A percentile compares a stretch with the other conserved stretches of the same genome.
Conservation (phyloP, 2,888 invertebrate genomes). For the Sphinx pinastri region DNA sequence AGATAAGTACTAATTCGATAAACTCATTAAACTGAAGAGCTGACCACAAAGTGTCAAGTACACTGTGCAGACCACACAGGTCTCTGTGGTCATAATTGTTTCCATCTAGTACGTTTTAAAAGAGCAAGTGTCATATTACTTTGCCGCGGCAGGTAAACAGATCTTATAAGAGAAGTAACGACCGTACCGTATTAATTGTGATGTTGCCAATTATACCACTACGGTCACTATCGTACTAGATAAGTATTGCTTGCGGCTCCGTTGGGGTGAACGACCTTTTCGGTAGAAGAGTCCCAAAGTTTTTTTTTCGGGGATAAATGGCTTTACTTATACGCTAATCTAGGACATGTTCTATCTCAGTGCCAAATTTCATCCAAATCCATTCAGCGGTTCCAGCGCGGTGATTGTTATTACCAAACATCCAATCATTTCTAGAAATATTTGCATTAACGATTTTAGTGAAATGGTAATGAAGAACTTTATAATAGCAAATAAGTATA, state of each 20-base stretch:
- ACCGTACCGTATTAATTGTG: no score
- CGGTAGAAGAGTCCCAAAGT: not conserved
- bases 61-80: slow-evolving; percentile 5
- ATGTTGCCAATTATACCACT: not conserved
- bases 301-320: not conserved
- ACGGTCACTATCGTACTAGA: not conserved
- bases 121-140: not conserved
- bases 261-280: not conserved
- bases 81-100: slow-evolving; percentile 16
- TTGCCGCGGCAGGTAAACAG: not conserved
- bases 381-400: no score
- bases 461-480: no score
- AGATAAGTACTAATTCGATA: not conserved
- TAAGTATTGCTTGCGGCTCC: not conserved
- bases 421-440: no score
- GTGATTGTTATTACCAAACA: no score
- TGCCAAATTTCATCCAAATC: no score
- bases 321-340: no score
- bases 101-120: slow-evolving; percentile 12
- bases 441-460: no score
- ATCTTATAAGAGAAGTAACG: not conserved
- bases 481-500: no score
- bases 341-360: no score
- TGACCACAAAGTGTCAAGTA: slow-evolving; percentile 17
- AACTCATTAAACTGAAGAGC: not conserved